These are phyloP conservation scores for Villa cingulata DNA, from an alignment of 2,888 invertebrate species.

Conservation along the genomic window DNA sequence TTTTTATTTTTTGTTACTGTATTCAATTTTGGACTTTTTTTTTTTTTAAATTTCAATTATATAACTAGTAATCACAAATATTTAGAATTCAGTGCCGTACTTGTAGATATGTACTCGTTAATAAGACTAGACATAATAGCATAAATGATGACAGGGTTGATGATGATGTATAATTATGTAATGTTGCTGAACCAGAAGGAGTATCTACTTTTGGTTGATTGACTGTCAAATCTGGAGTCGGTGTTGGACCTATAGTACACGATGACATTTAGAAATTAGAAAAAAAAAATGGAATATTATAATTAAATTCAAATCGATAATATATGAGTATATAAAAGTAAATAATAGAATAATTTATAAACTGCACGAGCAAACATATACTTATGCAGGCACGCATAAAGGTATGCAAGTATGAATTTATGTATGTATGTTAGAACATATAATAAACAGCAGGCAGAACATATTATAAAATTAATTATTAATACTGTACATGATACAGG, in stretches of 20 bases:
- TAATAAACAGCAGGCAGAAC: too few relatives aligned
- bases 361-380: too few relatives aligned
- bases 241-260: slow-evolving; percentile 3
- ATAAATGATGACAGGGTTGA: not conserved
- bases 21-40: not conserved
- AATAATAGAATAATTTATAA: too few relatives aligned
- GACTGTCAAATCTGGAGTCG: slow-evolving; percentile 1
- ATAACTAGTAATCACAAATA: slow-evolving; percentile 7
- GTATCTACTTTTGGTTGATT: not conserved
- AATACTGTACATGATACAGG: too few relatives aligned
- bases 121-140: slow-evolving; percentile 6
- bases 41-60: not conserved
- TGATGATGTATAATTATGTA: not conserved
- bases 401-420: too few relatives aligned
- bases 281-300: not conserved
- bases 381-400: too few relatives aligned
- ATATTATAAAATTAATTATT: too few relatives aligned
- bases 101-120: slow-evolving; percentile 1
- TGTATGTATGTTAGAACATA: too few relatives aligned
- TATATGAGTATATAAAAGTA: too few relatives aligned
- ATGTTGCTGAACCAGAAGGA: not conserved
- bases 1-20: too few relatives aligned
- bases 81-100: slow-evolving; percentile 5
- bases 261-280: not conserved
- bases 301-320: too few relatives aligned